These are phyloP conservation scores for Diplodus sargus DNA, from an alignment of 2,797 vertebrate genomes.

Conservation along the genomic window DNA sequence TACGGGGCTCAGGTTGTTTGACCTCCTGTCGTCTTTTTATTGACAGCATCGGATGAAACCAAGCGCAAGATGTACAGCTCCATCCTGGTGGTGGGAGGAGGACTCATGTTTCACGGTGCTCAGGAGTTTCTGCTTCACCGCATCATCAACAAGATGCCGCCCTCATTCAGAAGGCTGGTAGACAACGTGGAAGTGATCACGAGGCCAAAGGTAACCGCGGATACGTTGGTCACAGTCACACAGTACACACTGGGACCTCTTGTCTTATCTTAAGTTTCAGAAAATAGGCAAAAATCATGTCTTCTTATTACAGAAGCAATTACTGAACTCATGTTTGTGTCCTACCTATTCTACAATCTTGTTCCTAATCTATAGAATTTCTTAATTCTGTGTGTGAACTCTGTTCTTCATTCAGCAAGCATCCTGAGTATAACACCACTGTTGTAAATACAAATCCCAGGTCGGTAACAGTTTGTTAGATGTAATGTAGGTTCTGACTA, in stretches of 20 bases:
- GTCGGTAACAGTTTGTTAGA: too few relatives aligned
- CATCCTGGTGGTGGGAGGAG: constrained; percentile 96
- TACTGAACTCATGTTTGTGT: too few relatives aligned
- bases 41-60: constrained; percentile 95
- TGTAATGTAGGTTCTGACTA: too few relatives aligned
- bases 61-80: constrained; percentile 99
- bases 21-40: neutral
- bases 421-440: too few relatives aligned
- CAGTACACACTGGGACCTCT: neutral
- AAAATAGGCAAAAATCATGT: too few relatives aligned
- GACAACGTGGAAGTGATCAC: constrained; percentile 98
- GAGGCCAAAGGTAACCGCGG: constrained; percentile 92
- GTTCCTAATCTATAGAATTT: too few relatives aligned
- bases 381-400: too few relatives aligned
- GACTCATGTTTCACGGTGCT: constrained; percentile 94
- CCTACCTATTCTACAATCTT: too few relatives aligned
- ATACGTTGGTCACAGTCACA: neutral
- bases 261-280: too few relatives aligned
- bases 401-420: too few relatives aligned
- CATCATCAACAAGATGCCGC: constrained; percentile 99
- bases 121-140: constrained; percentile 97
- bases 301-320: too few relatives aligned
- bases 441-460: too few relatives aligned
- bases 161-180: constrained; percentile 95
- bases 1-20: neutral